Evolutionary conservation across 2,888 invertebrate genomes (phyloP).

Genomic region (Parascotia fuliginaria): DNA sequence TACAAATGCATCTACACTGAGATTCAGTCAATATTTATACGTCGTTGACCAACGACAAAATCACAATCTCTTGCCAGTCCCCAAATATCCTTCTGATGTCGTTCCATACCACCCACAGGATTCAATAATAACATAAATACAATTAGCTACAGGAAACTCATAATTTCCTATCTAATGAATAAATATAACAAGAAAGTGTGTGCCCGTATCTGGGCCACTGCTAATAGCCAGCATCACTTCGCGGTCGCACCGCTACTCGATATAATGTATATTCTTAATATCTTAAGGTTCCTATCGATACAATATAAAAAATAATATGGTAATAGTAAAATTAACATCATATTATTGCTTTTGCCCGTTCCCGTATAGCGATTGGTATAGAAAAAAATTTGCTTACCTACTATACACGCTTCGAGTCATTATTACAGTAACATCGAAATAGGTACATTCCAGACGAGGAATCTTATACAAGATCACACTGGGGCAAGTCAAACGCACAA

Average conservation of each 20-base stretch:
- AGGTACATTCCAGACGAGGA: constrained; percentile 69
- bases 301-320: constrained; percentile 86
- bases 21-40: constrained; percentile 87
- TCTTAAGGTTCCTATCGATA: constrained; percentile 81
- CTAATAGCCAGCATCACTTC: constrained; percentile 81
- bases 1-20: constrained; percentile 86
- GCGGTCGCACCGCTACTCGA: constrained; percentile 84
- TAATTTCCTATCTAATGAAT: constrained; percentile 84
- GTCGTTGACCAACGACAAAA: constrained; percentile 85
- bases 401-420: constrained; percentile 77
- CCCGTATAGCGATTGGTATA: constrained; percentile 86
- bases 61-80: constrained; percentile 85
- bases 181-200: constrained; percentile 82
- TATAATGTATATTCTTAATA: constrained; percentile 74
- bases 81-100: constrained; percentile 78
- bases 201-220: constrained; percentile 68
- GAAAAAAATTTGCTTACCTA: constrained; percentile 83
- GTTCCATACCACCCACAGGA: constrained; percentile 81
- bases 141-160: constrained; percentile 85
- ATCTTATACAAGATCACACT: constrained; percentile 74
- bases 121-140: constrained; percentile 82
- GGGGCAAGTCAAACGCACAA: constrained; percentile 85
- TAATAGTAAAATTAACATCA: constrained; percentile 86
- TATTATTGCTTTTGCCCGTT: constrained; percentile 87
- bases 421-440: constrained; percentile 72